Evolutionary conservation across 2,888 invertebrate genomes (phyloP).

Genomic region (Nasonovia ribisnigri): DNA sequence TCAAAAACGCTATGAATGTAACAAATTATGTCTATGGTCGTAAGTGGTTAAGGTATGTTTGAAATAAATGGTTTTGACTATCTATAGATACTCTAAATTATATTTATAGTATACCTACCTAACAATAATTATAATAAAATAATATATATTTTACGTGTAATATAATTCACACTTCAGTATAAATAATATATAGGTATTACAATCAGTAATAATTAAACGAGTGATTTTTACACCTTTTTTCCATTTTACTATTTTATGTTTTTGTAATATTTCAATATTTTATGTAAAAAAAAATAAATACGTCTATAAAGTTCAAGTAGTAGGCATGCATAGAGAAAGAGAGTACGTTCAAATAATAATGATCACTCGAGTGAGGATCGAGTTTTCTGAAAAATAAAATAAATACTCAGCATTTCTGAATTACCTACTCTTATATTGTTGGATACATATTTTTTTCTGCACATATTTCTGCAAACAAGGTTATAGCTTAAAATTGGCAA

Average conservation of each 20-base stretch:
- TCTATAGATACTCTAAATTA: not conserved
- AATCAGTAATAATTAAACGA: not conserved
- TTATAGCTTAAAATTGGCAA: not conserved
- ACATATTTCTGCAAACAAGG: not conserved
- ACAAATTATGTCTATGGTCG: too few species aligned
- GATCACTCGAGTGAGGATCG: not conserved
- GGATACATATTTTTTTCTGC: not conserved
- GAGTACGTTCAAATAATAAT: not conserved
- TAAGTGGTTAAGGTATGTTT: not conserved
- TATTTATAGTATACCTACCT: not conserved
- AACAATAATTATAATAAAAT: not conserved
- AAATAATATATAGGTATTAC: too few species aligned
- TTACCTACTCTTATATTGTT: not conserved
- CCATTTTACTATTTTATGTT: not conserved
- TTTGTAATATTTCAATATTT: not conserved
- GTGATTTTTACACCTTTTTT: not conserved
- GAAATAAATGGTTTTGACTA: not conserved
- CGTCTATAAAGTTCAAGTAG: not conserved
- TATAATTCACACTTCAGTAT: too few species aligned
- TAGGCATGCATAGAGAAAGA: not conserved
- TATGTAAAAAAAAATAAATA: not conserved
- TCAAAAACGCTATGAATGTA: too few species aligned
- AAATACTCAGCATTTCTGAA: not conserved
- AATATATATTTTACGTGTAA: too few species aligned
- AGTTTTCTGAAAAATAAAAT: not conserved